A percentile compares a stretch with the other conserved stretches of the same genome.
phyloP scores from a whole-genome alignment of 2,888 invertebrate species.

The Pseudanteris insignis region DNA sequence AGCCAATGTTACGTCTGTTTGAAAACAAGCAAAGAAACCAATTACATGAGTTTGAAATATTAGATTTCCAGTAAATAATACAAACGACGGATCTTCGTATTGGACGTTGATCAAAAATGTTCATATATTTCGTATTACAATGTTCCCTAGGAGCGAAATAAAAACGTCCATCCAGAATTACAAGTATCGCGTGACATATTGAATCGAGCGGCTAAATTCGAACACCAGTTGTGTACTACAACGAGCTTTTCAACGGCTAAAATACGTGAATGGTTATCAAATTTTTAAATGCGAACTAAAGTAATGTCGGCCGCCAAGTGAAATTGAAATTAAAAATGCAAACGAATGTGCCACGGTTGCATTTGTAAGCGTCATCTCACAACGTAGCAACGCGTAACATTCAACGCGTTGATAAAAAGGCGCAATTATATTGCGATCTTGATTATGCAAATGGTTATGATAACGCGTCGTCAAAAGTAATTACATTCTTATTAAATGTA shows the following conservation, averaged over 20 bases:
- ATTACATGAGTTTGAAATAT: no score
- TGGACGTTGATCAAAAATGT: neutral
- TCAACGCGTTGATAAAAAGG: no score
- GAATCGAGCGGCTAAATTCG: conserved; percentile 21
- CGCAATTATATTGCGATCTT: no score
- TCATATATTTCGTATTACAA: conserved; percentile 11
- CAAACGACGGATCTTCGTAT: neutral
- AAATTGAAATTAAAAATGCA: conserved; percentile 10
- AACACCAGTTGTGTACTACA: conserved; percentile 14
- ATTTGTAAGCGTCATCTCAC: no score
- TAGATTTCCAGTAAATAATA: neutral
- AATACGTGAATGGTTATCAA: conserved; percentile 19
- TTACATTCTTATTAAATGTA: no score
- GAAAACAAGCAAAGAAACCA: no score
- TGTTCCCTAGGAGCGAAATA: conserved; percentile 3
- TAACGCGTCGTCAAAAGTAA: no score
- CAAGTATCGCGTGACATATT: conserved; percentile 27
- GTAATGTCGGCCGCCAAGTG: conserved; percentile 13
- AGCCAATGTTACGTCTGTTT: no score
- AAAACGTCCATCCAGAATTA: conserved; percentile 16
- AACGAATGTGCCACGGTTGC: no score
- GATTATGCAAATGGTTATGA: no score
- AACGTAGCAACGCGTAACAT: no score
- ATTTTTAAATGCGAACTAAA: conserved; percentile 17
- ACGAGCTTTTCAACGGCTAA: conserved; percentile 12